Base-by-base conservation (phyloP, 2,797 vertebrate species). In the Gorsachius magnificus region DNA sequence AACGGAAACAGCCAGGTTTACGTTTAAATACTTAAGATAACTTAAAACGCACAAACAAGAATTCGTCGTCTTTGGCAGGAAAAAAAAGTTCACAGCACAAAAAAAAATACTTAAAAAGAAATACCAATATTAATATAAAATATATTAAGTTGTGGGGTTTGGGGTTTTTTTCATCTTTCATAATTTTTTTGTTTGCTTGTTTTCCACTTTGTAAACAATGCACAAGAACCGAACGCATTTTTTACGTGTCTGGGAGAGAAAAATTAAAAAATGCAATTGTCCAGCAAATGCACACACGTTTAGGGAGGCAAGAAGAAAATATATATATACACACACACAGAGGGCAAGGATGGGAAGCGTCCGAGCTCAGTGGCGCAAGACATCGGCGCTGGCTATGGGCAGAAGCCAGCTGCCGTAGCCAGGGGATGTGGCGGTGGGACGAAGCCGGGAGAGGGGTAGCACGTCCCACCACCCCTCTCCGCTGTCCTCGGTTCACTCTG, bases 171-270 rank as follows among this genome's bases (percentile, higher is more conserved):
- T 90, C 50, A 85, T 96, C 95, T 98, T 98, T 97, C 97, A 97
- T 97, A 94, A 96, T 97, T 98, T 98, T 98, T 98, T 98, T 31
- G 97, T 71, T 89, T 45, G 84, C 71, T 96, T 91, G 87, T 96
- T 97, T 98, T 98, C 97, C 74, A 95, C 98, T 98, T 98, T 99
- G 99, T 99, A 99, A 99, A 99, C 99, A 99, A 98, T 98, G 98
- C 98, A 98, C 95, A 81, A 98, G 98, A 98, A 98, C 95, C 90
- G 77, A 98, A 97, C 69, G 97, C 95, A 91, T 94, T 97, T 96
- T 97, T 95, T 97, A 97, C 94, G 3, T 95, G 97, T 97, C 96
- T 97, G 83, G 95, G 88, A 91, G 78, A 88, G 83, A 84, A 54
- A 77, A 83, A 83, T 79, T 43, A 16, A 96, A 96, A 98, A 97